Evolutionary conservation across 2,113 vertebrate species (phyloP).

Genomic region (Anser brachyrhynchus): DNA sequence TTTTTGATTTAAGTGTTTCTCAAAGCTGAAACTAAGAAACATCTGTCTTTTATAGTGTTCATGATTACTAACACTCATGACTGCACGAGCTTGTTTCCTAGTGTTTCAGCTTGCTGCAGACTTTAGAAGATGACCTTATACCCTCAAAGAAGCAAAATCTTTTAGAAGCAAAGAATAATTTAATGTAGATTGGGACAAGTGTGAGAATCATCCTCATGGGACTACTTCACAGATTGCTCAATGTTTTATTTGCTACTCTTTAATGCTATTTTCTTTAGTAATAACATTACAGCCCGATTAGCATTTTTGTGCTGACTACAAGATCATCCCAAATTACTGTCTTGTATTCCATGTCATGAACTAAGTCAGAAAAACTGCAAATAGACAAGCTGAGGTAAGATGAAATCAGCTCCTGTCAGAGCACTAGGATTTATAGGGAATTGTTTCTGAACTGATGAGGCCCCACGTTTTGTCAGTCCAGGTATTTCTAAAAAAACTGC

Average conservation of each 20-base stretch:
- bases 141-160: conserved; percentile 4
- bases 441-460: not conserved
- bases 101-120: not conserved
- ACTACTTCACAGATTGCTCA: conserved; percentile 11
- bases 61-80: not conserved
- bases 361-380: not conserved
- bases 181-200: not conserved
- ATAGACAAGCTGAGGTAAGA: not conserved
- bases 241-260: not conserved
- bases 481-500: not conserved
- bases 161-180: not conserved
- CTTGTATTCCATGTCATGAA: not conserved
- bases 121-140: not conserved
- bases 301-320: not conserved
- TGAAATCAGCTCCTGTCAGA: not conserved
- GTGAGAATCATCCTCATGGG: conserved; percentile 5
- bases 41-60: not conserved
- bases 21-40: not conserved
- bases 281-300: conserved; percentile 33
- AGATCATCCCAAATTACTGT: not conserved
- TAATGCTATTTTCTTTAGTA: conserved; percentile 8
- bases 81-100: not conserved
- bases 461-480: not conserved
- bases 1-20: not conserved
- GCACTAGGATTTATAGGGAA: not conserved